These are phyloP conservation scores for Theodoxus fluviatilis DNA, from an alignment of 2,888 invertebrate species.

Conservation along the genomic window DNA sequence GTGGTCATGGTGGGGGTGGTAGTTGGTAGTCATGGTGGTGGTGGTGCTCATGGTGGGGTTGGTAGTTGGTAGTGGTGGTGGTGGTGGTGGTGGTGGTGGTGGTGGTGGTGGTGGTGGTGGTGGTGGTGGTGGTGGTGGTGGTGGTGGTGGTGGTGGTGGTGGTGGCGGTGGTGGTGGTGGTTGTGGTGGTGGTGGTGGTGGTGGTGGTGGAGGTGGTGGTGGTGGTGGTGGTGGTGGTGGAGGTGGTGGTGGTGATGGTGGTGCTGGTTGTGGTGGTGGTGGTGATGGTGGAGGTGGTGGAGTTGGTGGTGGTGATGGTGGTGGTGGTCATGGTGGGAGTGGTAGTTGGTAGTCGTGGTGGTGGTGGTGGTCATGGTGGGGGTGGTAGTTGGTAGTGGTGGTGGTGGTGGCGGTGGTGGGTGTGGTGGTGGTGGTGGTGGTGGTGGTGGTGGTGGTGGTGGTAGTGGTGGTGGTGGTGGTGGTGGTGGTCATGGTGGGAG, in stretches of 20 bases:
- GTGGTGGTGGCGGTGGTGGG: not conserved
- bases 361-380: not conserved
- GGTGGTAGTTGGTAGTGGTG: not conserved
- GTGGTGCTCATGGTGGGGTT: not conserved
- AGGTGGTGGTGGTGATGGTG: not conserved
- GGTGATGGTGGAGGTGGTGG: not conserved
- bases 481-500: not conserved
- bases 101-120: not conserved
- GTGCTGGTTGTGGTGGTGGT: not conserved
- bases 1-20: not conserved
- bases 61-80: not conserved
- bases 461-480: not conserved
- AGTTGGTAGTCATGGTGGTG: not conserved
- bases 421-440: not conserved
- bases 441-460: not conserved
- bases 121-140: not conserved
- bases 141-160: not conserved
- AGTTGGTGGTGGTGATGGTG: not conserved
- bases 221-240: not conserved
- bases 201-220: not conserved
- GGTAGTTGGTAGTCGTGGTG: not conserved
- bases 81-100: not conserved
- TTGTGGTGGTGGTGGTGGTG: not conserved
- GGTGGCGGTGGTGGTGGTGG: not conserved
- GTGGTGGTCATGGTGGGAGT: not conserved